A percentile compares a stretch with the other conserved stretches of the same genome.
Conservation (phyloP, 2,797 vertebrate species). For the Psittacula derbiana region DNA sequence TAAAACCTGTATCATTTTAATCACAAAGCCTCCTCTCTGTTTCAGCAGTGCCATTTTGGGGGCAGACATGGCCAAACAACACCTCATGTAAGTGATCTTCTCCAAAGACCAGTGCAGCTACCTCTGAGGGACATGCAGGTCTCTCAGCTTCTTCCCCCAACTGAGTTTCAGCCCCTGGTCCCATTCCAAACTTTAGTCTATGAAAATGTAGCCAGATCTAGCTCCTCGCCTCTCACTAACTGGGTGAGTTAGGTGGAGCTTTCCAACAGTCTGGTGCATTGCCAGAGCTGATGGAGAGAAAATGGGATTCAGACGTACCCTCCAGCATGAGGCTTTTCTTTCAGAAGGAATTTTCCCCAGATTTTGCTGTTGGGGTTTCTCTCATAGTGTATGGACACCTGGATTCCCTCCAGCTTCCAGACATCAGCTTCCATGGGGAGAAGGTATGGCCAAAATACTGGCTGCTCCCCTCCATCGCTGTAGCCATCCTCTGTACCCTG, state of each 20-base stretch:
- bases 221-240: neutral
- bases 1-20: neutral
- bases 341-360: neutral
- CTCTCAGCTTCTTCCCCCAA: neutral
- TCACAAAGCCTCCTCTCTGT: neutral
- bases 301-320: slow-evolving; percentile 19
- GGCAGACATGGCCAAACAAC: neutral
- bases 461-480: neutral
- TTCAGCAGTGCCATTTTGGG: neutral
- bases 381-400: accelerated
- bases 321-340: neutral
- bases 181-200: neutral
- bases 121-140: neutral
- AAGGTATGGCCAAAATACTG: neutral
- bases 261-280: neutral
- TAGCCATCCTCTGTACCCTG: accelerated
- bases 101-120: neutral
- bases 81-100: neutral
- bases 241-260: neutral
- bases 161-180: neutral
- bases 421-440: neutral
- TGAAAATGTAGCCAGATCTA: neutral
- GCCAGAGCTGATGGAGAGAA: accelerated
- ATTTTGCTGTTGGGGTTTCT: neutral
- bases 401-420: neutral